Evolutionary conservation across 1,140 invertebrate species (phyloP).

Genomic region (Rhysida immarginata): DNA sequence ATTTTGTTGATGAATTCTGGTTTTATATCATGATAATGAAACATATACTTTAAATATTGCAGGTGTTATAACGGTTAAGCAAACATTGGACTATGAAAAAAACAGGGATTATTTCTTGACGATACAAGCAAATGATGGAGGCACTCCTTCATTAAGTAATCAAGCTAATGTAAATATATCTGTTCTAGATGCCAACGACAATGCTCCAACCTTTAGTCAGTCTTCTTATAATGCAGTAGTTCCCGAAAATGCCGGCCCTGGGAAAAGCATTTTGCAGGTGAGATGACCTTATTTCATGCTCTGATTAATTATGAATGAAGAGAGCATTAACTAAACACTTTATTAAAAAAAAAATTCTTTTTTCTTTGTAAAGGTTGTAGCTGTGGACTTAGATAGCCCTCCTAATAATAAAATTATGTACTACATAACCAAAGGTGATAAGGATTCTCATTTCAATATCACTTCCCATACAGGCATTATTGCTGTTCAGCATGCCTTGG

Average conservation of each 20-base stretch:
- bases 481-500: conserved; percentile 51
- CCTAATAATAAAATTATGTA: conserved; percentile 61
- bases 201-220: conserved; percentile 66
- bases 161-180: conserved; percentile 75
- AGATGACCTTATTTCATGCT: no score
- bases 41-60: conserved; percentile 12
- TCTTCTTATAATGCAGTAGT: conserved; percentile 59
- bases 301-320: no score
- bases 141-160: conserved; percentile 63
- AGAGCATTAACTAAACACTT: no score
- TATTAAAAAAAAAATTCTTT: background rate
- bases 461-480: conserved; percentile 63
- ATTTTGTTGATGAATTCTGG: no score
- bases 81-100: conserved; percentile 42
- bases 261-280: conserved; percentile 41
- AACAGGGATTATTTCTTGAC: conserved; percentile 73
- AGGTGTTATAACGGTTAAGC: conserved; percentile 52
- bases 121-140: conserved; percentile 75
- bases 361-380: conserved; percentile 36
- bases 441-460: conserved; percentile 57
- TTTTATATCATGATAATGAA: no score
- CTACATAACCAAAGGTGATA: conserved; percentile 60
- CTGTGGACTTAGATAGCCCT: conserved; percentile 66
- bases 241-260: conserved; percentile 55
- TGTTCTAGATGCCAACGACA: conserved; percentile 77